Conservation (phyloP, 2,888 invertebrate species). For the Caenorhabditis wallacei region DNA sequence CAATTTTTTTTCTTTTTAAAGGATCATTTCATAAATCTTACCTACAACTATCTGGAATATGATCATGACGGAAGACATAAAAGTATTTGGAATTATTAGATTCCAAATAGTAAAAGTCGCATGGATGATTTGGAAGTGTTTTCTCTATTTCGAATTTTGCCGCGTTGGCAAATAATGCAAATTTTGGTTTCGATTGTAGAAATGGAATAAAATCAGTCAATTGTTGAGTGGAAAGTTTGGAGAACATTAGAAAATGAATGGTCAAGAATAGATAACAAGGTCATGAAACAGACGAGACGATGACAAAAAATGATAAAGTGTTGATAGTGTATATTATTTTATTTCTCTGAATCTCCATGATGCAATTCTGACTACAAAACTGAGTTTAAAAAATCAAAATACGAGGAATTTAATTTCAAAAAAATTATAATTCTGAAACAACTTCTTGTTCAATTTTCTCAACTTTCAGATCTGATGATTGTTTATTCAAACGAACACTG, state of each 20-base stretch:
- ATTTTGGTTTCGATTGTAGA: slow-evolving; percentile 13
- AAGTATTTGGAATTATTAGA: slow-evolving; percentile 22
- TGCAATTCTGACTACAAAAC: not conserved
- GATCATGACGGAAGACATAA: slow-evolving; percentile 41
- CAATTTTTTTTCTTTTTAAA: not conserved
- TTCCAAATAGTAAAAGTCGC: slow-evolving; percentile 31
- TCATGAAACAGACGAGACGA: not conserved
- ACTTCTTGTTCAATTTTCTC: not conserved
- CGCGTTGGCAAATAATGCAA: slow-evolving; percentile 40
- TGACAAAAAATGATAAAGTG: slow-evolving; percentile 4
- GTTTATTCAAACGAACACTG: slow-evolving; percentile 17
- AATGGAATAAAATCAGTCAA: slow-evolving; percentile 29
- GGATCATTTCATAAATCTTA: not conserved
- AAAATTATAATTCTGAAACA: not conserved
- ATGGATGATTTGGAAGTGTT: slow-evolving; percentile 30
- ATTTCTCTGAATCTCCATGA: not conserved
- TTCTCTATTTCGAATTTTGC: slow-evolving; percentile 39
- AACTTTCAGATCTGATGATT: not conserved
- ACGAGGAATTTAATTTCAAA: not conserved
- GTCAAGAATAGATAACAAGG: not conserved
- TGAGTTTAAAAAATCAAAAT: not conserved
- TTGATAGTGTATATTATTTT: not conserved
- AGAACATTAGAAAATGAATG: slow-evolving; percentile 29
- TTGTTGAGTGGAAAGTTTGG: slow-evolving; percentile 24
- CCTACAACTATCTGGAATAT: slow-evolving; percentile 24